Base-by-base conservation (phyloP, 2,888 invertebrate genomes). In the Megastigmus dorsalis region DNA sequence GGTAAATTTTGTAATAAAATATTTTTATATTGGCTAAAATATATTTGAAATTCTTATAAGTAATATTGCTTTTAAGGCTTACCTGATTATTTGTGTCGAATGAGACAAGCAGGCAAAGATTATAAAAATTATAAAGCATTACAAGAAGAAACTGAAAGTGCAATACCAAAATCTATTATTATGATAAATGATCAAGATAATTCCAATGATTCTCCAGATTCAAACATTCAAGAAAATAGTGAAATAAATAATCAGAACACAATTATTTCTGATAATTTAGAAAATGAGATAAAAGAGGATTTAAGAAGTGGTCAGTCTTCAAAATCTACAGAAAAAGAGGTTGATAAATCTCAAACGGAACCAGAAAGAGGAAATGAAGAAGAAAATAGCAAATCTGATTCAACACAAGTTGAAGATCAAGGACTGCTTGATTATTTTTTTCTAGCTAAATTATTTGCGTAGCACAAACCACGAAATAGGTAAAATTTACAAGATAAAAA, bases 21-120 rank as follows among this genome's bases (percentile, higher is more conserved):
- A 50, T 6, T 55, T 20, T n/a, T n/a, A n/a, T n/a, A n/a, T n/a
- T n/a, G n/a, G n/a, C n/a, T n/a, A n/a, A n/a, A n/a, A n/a, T n/a
- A n/a, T n/a, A n/a, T n/a, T n/a, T n/a, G n/a, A 28, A 48, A 55
- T 65, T 62, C 41, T 20, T 33, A 52, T 63, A 43, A 57, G 36
- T 33, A 13, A 73, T 48, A 54, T 43, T n/a, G n/a, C n/a, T 50
- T 67, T 74, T 48, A 91, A 83, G 95, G 94, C 28, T 93, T 95
- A 87, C 95, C 95, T 0, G 93, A 94, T 73, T 95, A 93, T 87
- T 88, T 95, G 33, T 89, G 89, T 78, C 91, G 92, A 78, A 92
- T 95, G 90, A 89, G 95, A 74, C 87, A 89, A 48, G 95, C 95
- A 5, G 93, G 95, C 1, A 89, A 89, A 72, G 89, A 91, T 69